Conservation (phyloP, 1,140 invertebrate genomes). For the Megalopta genalis region DNA sequence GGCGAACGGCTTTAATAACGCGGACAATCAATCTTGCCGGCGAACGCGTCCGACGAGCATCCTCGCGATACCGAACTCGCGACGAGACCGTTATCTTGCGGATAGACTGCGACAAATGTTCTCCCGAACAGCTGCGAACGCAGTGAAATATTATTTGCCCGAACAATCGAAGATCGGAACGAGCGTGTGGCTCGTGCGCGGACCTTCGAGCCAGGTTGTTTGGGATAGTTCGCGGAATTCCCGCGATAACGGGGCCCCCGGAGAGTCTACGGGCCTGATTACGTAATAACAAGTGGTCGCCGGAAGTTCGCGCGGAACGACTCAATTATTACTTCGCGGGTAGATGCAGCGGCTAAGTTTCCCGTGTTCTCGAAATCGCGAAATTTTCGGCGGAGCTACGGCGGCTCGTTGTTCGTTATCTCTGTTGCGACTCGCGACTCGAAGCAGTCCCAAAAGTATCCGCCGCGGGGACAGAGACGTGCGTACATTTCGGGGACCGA, state of each 20-base stretch:
- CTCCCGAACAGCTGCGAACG: too few relatives aligned
- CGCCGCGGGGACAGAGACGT: too few relatives aligned
- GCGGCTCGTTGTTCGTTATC: too few relatives aligned
- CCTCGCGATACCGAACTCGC: not conserved
- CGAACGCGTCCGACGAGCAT: slow-evolving; percentile 41
- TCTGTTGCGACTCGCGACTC: too few relatives aligned
- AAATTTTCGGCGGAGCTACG: slow-evolving; percentile 4
- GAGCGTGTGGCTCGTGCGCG: too few relatives aligned
- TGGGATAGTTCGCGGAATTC: not conserved
- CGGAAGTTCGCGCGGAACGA: not conserved
- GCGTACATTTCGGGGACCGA: too few relatives aligned
- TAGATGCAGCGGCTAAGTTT: not conserved
- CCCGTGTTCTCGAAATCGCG: not conserved
- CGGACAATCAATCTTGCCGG: slow-evolving; percentile 56
- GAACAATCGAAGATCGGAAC: too few relatives aligned
- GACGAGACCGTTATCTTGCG: too few relatives aligned
- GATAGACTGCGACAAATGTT: too few relatives aligned
- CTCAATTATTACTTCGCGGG: slow-evolving; percentile 11
- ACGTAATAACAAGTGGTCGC: slow-evolving; percentile 16
- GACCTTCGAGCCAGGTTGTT: too few relatives aligned
- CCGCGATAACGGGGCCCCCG: not conserved
- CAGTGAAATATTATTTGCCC: too few relatives aligned
- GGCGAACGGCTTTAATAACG: slow-evolving; percentile 55
- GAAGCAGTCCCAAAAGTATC: too few relatives aligned
- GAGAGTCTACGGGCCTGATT: slow-evolving; percentile 10